These are phyloP conservation scores for Alcedo quadribrachys DNA, from an alignment of 2,797 vertebrate genomes.

Conservation along the genomic window DNA sequence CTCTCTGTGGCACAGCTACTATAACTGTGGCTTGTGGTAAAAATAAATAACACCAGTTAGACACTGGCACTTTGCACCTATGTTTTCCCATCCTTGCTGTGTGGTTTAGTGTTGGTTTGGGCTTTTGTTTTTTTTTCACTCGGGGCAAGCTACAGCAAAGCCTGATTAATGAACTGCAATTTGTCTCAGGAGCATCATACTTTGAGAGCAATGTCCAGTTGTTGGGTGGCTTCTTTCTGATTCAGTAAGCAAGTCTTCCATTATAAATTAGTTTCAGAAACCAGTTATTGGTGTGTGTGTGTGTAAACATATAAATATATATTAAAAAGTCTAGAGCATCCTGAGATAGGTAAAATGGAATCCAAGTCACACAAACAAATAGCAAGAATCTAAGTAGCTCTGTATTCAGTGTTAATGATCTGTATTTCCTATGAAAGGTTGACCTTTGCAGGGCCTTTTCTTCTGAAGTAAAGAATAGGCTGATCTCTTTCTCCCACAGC, in stretches of 20 bases:
- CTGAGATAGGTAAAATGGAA: background rate
- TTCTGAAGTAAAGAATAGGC: background rate
- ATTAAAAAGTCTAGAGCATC: background rate
- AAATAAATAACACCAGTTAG: background rate
- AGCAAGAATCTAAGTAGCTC: background rate
- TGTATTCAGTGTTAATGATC: background rate
- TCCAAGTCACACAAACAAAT: background rate
- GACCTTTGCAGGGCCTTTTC: background rate
- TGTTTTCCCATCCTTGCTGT: background rate
- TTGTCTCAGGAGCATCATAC: background rate
- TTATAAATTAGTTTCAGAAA: background rate
- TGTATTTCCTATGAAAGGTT: background rate
- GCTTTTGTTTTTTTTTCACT: background rate
- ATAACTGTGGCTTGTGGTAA: background rate
- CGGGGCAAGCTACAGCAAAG: background rate
- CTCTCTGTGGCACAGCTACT: background rate
- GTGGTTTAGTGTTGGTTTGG: background rate
- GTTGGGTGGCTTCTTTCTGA: background rate
- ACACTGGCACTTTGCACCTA: background rate
- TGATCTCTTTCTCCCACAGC: conserved; percentile 7
- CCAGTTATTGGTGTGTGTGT: background rate
- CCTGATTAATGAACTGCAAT: background rate
- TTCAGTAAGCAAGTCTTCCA: background rate
- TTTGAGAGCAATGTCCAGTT: background rate
- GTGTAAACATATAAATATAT: background rate